phyloP scores from a whole-genome alignment of 2,888 invertebrate genomes.

The Zeuzera pyrina region DNA sequence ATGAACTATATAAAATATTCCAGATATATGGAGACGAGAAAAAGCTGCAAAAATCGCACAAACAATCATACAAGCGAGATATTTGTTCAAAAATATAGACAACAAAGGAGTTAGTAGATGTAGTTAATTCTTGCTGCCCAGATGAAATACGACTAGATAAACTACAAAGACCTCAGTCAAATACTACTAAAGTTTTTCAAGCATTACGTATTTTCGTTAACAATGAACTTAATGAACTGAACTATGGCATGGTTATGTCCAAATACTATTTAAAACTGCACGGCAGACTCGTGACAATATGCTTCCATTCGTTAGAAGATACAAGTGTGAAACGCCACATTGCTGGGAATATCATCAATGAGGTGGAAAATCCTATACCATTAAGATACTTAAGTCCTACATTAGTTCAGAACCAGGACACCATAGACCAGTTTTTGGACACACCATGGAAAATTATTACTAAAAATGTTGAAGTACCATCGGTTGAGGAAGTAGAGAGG shows the following conservation, averaged over 20 bases:
- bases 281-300: slow-evolving; percentile 86
- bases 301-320: slow-evolving; percentile 96
- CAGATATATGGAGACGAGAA: slow-evolving; percentile 95
- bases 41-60: slow-evolving; percentile 88
- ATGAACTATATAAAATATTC: slow-evolving; percentile 86
- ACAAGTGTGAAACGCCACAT: slow-evolving; percentile 93
- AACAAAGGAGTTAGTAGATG: slow-evolving; percentile 85
- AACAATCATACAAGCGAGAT: slow-evolving; percentile 87
- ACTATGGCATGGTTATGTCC: slow-evolving; percentile 87
- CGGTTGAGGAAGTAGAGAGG: slow-evolving; percentile 78
- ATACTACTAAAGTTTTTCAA: slow-evolving; percentile 93
- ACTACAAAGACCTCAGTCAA: slow-evolving; percentile 82
- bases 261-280: slow-evolving; percentile 82
- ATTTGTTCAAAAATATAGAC: slow-evolving; percentile 83
- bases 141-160: slow-evolving; percentile 77
- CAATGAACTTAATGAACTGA: slow-evolving; percentile 95
- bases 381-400: slow-evolving; percentile 80
- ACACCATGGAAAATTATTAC: slow-evolving; percentile 84
- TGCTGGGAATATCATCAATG: slow-evolving; percentile 81
- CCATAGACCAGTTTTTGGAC: slow-evolving; percentile 74
- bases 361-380: slow-evolving; percentile 79
- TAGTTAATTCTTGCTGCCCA: slow-evolving; percentile 77
- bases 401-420: slow-evolving; percentile 71
- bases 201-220: slow-evolving; percentile 96
- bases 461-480: slow-evolving; percentile 86